Percentiles rank a stretch among this genome's conserved stretches.
Conservation (phyloP, 1,140 invertebrate genomes). For the Eriosoma lanigerum region DNA sequence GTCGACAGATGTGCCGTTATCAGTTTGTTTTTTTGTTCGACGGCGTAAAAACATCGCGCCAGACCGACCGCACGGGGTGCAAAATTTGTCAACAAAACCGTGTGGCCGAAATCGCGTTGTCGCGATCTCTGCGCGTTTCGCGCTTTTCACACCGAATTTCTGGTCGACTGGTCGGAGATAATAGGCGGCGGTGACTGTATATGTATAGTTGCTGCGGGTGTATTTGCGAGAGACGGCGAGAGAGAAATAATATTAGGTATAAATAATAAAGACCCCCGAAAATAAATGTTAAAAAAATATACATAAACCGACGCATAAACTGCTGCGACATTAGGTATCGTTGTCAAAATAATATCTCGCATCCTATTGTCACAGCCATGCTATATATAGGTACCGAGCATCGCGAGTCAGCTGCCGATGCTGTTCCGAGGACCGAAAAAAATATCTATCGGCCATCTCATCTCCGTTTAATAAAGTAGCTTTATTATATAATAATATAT, state of each 20-base stretch:
- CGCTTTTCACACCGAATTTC: slow-evolving; percentile 47
- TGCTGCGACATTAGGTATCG: neutral
- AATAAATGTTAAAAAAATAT: neutral
- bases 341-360: slow-evolving; percentile 48
- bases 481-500: slow-evolving; percentile 24
- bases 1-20: slow-evolving; percentile 45
- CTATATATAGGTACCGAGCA: neutral
- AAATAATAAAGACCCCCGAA: neutral
- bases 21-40: slow-evolving; percentile 46
- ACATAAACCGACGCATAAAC: no score
- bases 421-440: neutral
- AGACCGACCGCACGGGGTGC: slow-evolving; percentile 23
- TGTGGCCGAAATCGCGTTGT: neutral
- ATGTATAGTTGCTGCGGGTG: slow-evolving; percentile 5
- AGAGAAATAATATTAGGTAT: no score
- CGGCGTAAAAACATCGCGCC: slow-evolving; percentile 5
- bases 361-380: no score
- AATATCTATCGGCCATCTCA: slow-evolving; percentile 2
- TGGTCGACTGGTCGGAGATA: slow-evolving; percentile 35
- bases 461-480: slow-evolving; percentile 46
- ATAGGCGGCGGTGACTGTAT: neutral
- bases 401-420: slow-evolving; percentile 10
- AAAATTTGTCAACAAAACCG: slow-evolving; percentile 52
- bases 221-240: neutral
- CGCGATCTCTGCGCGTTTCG: neutral